Evolutionary conservation across 23 tunicate genomes (phyloP), one percentile per base, ranked within the genome.

Genomic region (Styela clava): DNA sequence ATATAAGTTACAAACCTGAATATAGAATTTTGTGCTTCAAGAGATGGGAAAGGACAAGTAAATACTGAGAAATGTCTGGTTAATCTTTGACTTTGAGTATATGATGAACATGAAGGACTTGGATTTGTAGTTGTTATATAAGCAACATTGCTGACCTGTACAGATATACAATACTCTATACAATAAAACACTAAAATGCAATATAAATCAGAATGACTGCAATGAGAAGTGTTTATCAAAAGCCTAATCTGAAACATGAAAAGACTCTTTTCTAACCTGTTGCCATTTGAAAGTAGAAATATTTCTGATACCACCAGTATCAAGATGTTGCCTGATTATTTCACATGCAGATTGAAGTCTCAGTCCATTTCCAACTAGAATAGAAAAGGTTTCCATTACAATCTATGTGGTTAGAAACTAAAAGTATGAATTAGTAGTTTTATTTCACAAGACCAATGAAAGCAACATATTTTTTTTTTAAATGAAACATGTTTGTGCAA

Each of bases 41-140:
- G 84, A 36, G 85, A 85, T 2, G 98, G 98, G 68, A 88, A 93
- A 1, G 93, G 93, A 29, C 84, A 87, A 1, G 89, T 35, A 34
- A 93, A 93, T 21, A 93, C 84, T 7, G 94, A 87, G 61, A 87
- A 87, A 74, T 84, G 94, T 62, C 98, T 36, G 25, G 88, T 84
- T 78, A 92, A 27, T n/a, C 97, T 63, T 88, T 86, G 86, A 69
- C 74, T 79, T 82, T 86, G 25, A 69, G 63, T 29, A 52, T 81
- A 81, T 32, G 90, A 82, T 31, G 69, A 31, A 21, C 87, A 63
- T 24, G 87, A 69, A 23, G 83, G 74, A 3, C 78, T 34, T 18
- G 97, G 97, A 67, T 86, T 83, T 63, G 85, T 63, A 1, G 97
- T 92, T 7, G 97, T 79, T 80, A 88, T 87, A 86, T 93, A 93